A percentile compares a stretch with the other conserved stretches of the same genome.
Conservation (phyloP, 1,140 invertebrate genomes). For the Augochlora pura region DNA sequence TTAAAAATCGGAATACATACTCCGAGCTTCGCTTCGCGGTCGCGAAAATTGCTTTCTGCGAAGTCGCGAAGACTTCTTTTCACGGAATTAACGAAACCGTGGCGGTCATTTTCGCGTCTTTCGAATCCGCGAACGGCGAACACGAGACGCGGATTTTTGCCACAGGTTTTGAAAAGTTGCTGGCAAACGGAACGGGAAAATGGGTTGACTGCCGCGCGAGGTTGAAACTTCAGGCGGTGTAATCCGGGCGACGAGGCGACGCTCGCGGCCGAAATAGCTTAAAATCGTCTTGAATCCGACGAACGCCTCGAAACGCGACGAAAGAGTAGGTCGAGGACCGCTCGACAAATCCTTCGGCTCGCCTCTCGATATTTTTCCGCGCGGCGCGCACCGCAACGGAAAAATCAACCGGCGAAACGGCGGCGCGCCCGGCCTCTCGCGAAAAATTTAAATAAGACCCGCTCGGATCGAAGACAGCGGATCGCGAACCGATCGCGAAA, state of each 20-base stretch:
- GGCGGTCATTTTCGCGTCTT: not conserved
- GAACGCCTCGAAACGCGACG: slow-evolving; percentile 9
- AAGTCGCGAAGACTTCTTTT: too few species aligned
- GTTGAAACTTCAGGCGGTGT: slow-evolving; percentile 35
- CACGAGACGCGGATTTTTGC: slow-evolving; percentile 2
- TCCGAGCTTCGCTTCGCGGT: too few species aligned
- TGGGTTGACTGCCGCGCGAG: too few species aligned
- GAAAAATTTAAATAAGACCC: slow-evolving; percentile 58
- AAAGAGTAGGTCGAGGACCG: slow-evolving; percentile 59
- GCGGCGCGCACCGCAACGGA: slow-evolving; percentile 22
- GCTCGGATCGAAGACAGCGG: slow-evolving; percentile 27
- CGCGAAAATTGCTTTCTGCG: too few species aligned
- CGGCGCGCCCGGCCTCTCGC: slow-evolving; percentile 39
- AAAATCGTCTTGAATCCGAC: slow-evolving; percentile 38
- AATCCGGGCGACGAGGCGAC: slow-evolving; percentile 1
- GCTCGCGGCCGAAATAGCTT: slow-evolving; percentile 17
- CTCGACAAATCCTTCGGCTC: slow-evolving; percentile 52
- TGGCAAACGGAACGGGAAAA: not conserved
- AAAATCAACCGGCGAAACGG: slow-evolving; percentile 51
- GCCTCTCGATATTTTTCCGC: slow-evolving; percentile 54
- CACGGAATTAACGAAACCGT: too few species aligned
- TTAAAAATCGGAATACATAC: too few species aligned
- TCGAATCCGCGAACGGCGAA: not conserved
- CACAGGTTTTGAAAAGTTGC: not conserved
- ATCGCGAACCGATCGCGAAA: slow-evolving; percentile 13